These are phyloP conservation scores for Phylloscopus whistleri DNA, from an alignment of 2,113 vertebrate genomes.

Conservation along the genomic window DNA sequence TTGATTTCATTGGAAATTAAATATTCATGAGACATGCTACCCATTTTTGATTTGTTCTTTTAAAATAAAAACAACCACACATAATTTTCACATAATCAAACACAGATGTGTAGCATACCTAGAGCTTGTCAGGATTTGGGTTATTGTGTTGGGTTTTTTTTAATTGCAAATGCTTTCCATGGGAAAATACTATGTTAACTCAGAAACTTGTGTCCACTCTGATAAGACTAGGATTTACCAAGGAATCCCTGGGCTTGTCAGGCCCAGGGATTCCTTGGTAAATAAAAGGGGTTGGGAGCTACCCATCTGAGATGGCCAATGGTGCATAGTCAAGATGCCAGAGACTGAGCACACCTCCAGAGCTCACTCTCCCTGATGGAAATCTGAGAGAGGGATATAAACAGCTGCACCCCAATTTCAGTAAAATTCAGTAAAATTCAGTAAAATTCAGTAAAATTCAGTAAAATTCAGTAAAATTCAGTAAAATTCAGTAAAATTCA, in stretches of 20 bases:
- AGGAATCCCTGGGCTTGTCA: no score
- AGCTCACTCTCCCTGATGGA: neutral
- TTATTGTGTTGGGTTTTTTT: fast-evolving
- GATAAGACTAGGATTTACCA: neutral
- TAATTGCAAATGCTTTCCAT: neutral
- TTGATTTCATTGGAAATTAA: neutral
- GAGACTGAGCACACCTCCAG: neutral
- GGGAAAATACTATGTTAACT: neutral
- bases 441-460: no score
- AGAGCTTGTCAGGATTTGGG: neutral
- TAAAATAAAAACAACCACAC: neutral
- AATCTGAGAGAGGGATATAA: neutral
- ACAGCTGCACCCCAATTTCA: neutral
- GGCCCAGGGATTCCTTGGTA: neutral
- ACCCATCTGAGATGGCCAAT: no score
- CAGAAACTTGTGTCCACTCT: neutral
- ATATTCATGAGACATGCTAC: neutral
- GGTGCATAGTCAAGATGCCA: neutral
- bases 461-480: no score
- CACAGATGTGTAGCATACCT: neutral
- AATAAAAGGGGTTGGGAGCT: neutral
- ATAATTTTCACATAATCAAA: neutral
- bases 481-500: no score
- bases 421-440: no score
- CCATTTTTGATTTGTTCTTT: neutral